Conservation (phyloP, 2,888 invertebrate species). For the Agrotis segetum region DNA sequence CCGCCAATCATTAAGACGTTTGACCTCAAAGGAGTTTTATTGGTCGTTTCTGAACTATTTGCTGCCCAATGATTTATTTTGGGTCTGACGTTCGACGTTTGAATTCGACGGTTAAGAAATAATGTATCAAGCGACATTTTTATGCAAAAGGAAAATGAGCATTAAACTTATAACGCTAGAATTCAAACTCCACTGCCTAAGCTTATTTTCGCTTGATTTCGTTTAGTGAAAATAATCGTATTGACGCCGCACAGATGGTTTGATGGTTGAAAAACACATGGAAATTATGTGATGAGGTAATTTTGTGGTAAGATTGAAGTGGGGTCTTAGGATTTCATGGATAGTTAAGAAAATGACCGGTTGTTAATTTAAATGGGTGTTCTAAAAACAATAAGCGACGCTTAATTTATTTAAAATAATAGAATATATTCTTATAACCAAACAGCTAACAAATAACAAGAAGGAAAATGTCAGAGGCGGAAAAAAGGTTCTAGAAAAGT, state of each 20-base stretch:
- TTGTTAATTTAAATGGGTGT: conserved; percentile 16
- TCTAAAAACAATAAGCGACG: conserved; percentile 2
- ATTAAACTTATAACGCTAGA: background rate
- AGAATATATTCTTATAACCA: too few relatives aligned
- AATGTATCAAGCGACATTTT: background rate
- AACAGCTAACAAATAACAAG: too few relatives aligned
- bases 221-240: conserved; percentile 45
- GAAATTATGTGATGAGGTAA: conserved; percentile 28
- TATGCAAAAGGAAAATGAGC: background rate
- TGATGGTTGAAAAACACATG: conserved; percentile 41
- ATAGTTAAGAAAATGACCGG: conserved; percentile 11
- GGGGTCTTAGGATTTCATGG: conserved; percentile 28
- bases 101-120: conserved; percentile 19
- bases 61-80: conserved; percentile 78
- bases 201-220: conserved; percentile 30
- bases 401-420: background rate
- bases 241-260: conserved; percentile 48
- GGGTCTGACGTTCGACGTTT: conserved; percentile 48
- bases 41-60: conserved; percentile 77
- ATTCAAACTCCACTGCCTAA: background rate
- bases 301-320: conserved; percentile 35
- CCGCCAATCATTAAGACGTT: conserved; percentile 76
- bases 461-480: too few relatives aligned
- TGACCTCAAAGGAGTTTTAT: conserved; percentile 81
- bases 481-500: too few relatives aligned